These are phyloP conservation scores for Lithosia quadra DNA, from an alignment of 2,888 invertebrate genomes.

Conservation along the genomic window DNA sequence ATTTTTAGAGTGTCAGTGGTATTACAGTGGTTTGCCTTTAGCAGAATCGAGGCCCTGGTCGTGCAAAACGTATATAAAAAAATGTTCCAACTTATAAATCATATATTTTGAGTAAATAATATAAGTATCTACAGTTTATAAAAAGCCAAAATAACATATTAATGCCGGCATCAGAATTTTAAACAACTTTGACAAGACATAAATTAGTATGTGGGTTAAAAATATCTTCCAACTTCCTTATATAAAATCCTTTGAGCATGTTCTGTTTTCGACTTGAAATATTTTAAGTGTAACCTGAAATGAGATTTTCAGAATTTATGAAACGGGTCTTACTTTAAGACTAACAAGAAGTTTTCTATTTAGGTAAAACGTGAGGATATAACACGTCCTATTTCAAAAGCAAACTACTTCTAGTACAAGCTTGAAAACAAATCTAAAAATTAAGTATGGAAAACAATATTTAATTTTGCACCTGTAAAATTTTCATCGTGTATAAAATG, in stretches of 20 bases:
- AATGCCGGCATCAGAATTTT: slow-evolving; percentile 34
- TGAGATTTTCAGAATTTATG: slow-evolving; percentile 31
- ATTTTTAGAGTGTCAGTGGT: no score
- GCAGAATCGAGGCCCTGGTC: no score
- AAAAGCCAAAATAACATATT: slow-evolving; percentile 36
- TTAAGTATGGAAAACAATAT: no score
- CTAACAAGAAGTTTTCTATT: slow-evolving; percentile 32
- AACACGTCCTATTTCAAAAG: background rate
- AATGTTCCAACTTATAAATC: no score
- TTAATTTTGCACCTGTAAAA: no score
- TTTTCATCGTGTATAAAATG: no score
- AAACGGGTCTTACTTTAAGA: slow-evolving; percentile 30
- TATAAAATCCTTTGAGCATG: slow-evolving; percentile 38
- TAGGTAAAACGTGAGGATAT: slow-evolving; percentile 14
- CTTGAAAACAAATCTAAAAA: background rate
- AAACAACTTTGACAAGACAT: slow-evolving; percentile 38
- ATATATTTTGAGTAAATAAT: background rate
- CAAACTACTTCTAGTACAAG: background rate
- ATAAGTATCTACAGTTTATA: slow-evolving; percentile 10
- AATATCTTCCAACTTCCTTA: slow-evolving; percentile 34
- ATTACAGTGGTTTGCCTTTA: no score
- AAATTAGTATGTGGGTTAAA: slow-evolving; percentile 40
- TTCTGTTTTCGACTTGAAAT: slow-evolving; percentile 32
- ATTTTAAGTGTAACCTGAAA: slow-evolving; percentile 31
- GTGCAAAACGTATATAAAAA: no score